Percentiles rank a stretch among this genome's conserved stretches.
Evolutionary conservation across 2,113 vertebrate genomes (phyloP).

Genomic region (Fregata magnificens): DNA sequence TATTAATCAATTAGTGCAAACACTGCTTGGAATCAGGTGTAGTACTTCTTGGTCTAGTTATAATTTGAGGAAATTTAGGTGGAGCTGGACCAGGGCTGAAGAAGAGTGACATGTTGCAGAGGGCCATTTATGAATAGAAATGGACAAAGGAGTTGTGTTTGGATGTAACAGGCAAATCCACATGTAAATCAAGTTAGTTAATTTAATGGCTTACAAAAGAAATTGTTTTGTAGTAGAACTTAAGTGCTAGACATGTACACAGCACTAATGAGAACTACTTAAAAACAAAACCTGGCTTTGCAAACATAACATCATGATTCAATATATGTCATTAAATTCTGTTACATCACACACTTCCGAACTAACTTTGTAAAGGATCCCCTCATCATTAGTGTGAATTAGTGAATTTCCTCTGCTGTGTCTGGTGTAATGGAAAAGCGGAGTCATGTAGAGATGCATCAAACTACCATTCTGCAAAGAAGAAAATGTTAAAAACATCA

Average conservation of each 20-base stretch:
- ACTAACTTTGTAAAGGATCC: not conserved
- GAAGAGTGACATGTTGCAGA: not conserved
- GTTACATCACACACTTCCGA: not conserved
- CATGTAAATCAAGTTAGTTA: not conserved
- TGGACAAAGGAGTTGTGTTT: not conserved
- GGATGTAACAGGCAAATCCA: not conserved
- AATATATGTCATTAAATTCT: not conserved
- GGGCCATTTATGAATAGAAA: not conserved
- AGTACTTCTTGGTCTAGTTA: not conserved
- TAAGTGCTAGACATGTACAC: not conserved
- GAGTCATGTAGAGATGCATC: not conserved
- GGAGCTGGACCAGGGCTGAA: not conserved
- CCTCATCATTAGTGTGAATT: not conserved
- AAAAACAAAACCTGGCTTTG: not conserved
- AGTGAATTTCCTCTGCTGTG: not conserved
- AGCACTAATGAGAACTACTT: not conserved
- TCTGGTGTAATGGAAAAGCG: not conserved
- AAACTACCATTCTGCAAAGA: not conserved
- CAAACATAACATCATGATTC: not conserved
- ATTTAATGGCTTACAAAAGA: not conserved
- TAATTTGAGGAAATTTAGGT: not conserved
- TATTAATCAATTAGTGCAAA: not conserved
- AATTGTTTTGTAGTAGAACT: not conserved
- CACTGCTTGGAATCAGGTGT: not conserved
- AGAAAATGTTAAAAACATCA: not conserved